Conservation (phyloP, 2,797 vertebrate genomes). For the Aeoliscus strigatus region DNA sequence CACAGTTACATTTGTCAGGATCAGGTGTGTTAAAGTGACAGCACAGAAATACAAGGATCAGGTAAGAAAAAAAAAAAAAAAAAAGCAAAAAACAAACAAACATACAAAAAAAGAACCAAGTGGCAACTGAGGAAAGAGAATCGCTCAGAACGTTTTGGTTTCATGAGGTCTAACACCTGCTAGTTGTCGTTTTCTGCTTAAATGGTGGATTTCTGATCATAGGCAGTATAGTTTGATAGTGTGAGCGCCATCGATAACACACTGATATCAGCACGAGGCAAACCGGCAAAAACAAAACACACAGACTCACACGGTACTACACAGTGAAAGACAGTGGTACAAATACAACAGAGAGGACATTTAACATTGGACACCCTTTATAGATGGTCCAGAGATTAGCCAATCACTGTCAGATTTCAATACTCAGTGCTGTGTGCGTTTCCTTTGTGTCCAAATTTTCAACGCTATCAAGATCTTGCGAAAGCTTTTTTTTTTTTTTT, state of each 20-base stretch:
- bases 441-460: conserved; percentile 35
- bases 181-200: conserved; percentile 5
- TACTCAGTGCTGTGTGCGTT: conserved; percentile 48
- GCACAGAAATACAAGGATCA: conserved; percentile 38
- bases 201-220: conserved; percentile 48
- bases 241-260: conserved; percentile 26
- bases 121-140: conserved; percentile 63
- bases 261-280: conserved; percentile 44
- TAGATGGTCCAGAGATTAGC: conserved; percentile 78
- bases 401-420: conserved; percentile 67
- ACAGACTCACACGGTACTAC: conserved; percentile 55
- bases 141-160: conserved; percentile 44
- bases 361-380: conserved; percentile 80
- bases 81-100: no score
- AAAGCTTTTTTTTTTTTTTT: conserved; percentile 67
- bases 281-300: conserved; percentile 39
- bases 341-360: conserved; percentile 64
- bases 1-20: conserved; percentile 39
- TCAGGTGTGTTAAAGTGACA: conserved; percentile 31
- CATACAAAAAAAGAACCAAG: conserved; percentile 58
- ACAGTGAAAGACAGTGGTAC: conserved; percentile 60
- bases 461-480: conserved; percentile 13
- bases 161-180: no score
- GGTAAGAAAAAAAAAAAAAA: conserved; percentile 51
- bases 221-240: conserved; percentile 23